Percentiles rank a stretch among this genome's conserved stretches.
These are phyloP conservation scores for Leptodactylus fuscus DNA, from an alignment of 2,113 vertebrate genomes.

Conservation along the genomic window DNA sequence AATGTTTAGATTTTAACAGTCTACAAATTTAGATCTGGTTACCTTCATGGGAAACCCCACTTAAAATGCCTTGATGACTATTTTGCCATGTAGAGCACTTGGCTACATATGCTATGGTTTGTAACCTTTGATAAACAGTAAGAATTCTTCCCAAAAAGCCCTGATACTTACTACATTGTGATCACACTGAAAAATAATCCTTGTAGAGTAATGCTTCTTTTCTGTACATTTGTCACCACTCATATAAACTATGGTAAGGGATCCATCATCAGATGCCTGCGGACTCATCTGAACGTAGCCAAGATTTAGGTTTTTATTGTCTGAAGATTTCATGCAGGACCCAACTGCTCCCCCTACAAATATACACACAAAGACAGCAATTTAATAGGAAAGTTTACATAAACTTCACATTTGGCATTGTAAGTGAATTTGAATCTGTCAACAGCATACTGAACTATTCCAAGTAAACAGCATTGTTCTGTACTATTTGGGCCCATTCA, in stretches of 20 bases:
- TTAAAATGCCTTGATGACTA: too few species aligned
- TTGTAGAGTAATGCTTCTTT: conserved; percentile 82
- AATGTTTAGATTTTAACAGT: too few species aligned
- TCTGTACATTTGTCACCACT: conserved; percentile 84
- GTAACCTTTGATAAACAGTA: too few species aligned
- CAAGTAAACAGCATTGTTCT: too few species aligned
- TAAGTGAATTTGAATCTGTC: too few species aligned
- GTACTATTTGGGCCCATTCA: too few species aligned
- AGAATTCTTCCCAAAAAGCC: conserved; percentile 63
- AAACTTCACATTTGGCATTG: neutral
- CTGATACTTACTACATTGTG: conserved; percentile 72
- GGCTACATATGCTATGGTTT: too few species aligned
- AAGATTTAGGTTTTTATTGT: conserved; percentile 76
- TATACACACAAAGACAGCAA: neutral
- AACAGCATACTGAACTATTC: too few species aligned
- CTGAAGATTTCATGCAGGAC: conserved; percentile 77
- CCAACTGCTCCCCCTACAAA: conserved; percentile 84
- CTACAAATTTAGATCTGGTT: too few species aligned
- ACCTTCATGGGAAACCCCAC: too few species aligned
- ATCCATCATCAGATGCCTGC: conserved; percentile 82
- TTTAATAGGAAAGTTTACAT: too few species aligned
- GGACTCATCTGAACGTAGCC: conserved; percentile 90
- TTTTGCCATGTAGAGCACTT: too few species aligned
- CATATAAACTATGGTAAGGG: conserved; percentile 87
- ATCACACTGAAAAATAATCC: conserved; percentile 88